Conservation (phyloP, 1,140 invertebrate genomes). For the Temnothorax longispinosus region DNA sequence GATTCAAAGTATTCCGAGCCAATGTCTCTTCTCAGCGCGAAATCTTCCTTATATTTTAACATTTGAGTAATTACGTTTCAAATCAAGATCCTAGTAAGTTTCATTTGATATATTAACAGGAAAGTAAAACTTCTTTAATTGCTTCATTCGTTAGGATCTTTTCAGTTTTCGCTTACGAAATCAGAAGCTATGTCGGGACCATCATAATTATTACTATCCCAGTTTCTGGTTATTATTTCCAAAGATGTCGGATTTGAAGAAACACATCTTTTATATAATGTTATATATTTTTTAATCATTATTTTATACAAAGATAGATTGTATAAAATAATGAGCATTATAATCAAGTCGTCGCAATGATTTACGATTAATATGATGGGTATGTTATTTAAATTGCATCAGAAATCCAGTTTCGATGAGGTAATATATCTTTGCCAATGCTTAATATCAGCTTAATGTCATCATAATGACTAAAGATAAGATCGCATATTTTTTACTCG, state of each 20-base stretch:
- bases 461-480: constrained; percentile 26
- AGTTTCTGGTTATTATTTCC: background rate
- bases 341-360: background rate
- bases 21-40: background rate
- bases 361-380: background rate
- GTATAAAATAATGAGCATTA: constrained; percentile 8
- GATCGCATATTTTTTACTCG: constrained; percentile 3
- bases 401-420: constrained; percentile 17
- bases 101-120: background rate
- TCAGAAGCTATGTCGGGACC: background rate
- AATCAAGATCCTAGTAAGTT: background rate
- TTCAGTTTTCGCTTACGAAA: background rate
- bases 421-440: constrained; percentile 22
- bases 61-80: background rate
- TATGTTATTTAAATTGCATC: constrained; percentile 18
- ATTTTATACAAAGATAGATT: background rate
- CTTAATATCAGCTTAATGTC: constrained; percentile 22
- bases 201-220: background rate
- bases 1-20: background rate
- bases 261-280: background rate
- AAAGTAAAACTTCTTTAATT: background rate
- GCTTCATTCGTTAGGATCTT: background rate
- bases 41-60: background rate
- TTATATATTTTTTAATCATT: background rate
- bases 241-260: background rate